Evolutionary conservation across 1,140 invertebrate species (phyloP).

Genomic region (Eueides isabella): DNA sequence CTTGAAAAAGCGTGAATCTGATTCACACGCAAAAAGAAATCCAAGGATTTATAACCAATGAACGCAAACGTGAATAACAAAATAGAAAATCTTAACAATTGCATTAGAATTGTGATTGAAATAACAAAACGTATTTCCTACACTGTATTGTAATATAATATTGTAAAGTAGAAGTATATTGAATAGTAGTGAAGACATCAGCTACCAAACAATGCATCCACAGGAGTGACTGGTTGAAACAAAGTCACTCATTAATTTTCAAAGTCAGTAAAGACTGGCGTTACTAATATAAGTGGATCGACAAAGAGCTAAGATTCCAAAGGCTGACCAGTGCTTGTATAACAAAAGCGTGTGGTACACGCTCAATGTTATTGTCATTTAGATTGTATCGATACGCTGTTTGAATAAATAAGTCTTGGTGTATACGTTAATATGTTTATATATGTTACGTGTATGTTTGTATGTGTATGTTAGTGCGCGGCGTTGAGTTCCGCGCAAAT

Average conservation of each 20-base stretch:
- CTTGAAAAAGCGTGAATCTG: background rate
- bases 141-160: background rate
- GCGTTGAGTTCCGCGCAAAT: too few species aligned
- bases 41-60: conserved; percentile 1
- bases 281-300: conserved; percentile 49
- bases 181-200: conserved; percentile 47
- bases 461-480: too few species aligned
- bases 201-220: conserved; percentile 43
- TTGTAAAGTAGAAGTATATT: background rate
- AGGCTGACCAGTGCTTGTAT: conserved; percentile 56
- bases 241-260: conserved; percentile 70
- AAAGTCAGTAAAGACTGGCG: conserved; percentile 54
- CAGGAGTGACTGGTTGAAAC: conserved; percentile 59
- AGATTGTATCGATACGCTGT: conserved; percentile 57
- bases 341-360: conserved; percentile 64
- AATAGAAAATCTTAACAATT: conserved; percentile 18
- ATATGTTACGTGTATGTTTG: background rate
- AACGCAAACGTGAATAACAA: conserved; percentile 3
- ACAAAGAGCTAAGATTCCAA: conserved; percentile 59
- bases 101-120: background rate
- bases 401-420: conserved; percentile 31
- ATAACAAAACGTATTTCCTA: background rate
- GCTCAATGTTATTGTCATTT: conserved; percentile 59
- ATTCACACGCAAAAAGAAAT: background rate
- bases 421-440: background rate